A percentile compares a stretch with the other conserved stretches of the same genome.
These are phyloP conservation scores for Eospalax fontanierii DNA, from an alignment of 2,797 vertebrate species.

Conservation along the genomic window DNA sequence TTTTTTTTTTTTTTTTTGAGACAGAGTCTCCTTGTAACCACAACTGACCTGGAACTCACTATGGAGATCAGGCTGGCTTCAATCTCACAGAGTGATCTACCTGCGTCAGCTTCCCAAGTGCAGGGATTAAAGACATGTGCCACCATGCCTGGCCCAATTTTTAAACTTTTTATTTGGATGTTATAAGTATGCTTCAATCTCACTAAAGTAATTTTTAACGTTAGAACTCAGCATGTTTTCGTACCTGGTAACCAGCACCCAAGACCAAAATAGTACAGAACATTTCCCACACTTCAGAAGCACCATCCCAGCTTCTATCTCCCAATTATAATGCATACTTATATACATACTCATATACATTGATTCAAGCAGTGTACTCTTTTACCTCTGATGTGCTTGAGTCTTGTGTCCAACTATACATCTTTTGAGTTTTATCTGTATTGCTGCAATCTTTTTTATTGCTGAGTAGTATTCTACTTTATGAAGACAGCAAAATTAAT, in stretches of 20 bases:
- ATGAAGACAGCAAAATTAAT: slow-evolving; percentile 5
- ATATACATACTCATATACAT: not conserved
- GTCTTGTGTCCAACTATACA: not conserved
- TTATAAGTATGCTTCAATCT: not conserved
- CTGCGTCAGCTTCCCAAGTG: not conserved
- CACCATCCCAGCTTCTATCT: not conserved
- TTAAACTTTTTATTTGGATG: not conserved
- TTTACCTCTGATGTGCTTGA: not conserved
- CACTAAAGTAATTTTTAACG: not conserved
- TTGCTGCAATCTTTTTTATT: not conserved
- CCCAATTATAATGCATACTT: not conserved
- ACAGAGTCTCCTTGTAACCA: not conserved
- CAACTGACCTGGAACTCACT: not conserved
- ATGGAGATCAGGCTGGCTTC: not conserved
- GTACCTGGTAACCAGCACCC: not conserved
- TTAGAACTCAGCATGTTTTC: slow-evolving; percentile 8
- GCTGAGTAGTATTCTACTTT: not conserved
- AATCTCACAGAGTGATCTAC: not conserved
- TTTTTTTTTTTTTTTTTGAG: not conserved
- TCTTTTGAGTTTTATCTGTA: not conserved
- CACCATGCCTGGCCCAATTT: too few relatives aligned
- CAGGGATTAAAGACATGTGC: not conserved
- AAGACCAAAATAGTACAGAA: not conserved
- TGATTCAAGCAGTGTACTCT: not conserved
- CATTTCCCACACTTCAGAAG: too few relatives aligned